A percentile compares a stretch with the other conserved stretches of the same genome.
These are phyloP conservation scores for Napeogenes sylphis DNA, from an alignment of 2,888 invertebrate species.

Conservation along the genomic window DNA sequence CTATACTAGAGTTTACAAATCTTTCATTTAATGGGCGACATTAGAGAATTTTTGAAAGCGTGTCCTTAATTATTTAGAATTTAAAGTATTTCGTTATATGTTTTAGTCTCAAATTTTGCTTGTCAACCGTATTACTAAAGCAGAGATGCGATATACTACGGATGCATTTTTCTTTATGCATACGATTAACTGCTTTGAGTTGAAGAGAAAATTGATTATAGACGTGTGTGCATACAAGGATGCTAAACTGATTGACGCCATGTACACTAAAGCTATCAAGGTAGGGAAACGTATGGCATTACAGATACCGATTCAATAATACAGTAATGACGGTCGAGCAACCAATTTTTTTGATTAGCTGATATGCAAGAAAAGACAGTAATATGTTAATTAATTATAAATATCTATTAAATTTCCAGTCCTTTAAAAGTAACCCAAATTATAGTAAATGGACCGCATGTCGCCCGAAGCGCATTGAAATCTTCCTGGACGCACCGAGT, in stretches of 20 bases:
- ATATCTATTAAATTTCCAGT: too few relatives aligned
- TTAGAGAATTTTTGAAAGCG: too few relatives aligned
- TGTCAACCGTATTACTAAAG: constrained; percentile 78
- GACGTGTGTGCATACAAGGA: constrained; percentile 91
- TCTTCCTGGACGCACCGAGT: constrained; percentile 30
- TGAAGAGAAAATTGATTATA: constrained; percentile 80
- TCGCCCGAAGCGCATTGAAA: constrained; percentile 26
- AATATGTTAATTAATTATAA: too few relatives aligned
- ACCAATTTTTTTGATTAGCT: too few relatives aligned
- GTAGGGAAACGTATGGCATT: constrained; percentile 51
- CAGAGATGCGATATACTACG: constrained; percentile 46
- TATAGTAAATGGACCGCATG: constrained; percentile 21
- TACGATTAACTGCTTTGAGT: constrained; percentile 90
- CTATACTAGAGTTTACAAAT: too few relatives aligned
- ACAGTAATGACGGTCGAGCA: too few relatives aligned
- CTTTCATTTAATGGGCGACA: too few relatives aligned
- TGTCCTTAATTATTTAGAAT: too few relatives aligned
- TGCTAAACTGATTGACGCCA: constrained; percentile 88
- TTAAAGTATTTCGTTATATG: too few relatives aligned
- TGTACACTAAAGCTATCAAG: constrained; percentile 88
- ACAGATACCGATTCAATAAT: too few relatives aligned
- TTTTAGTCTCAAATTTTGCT: constrained; percentile 80
- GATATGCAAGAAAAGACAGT: too few relatives aligned
- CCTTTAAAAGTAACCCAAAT: background rate
- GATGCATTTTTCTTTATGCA: constrained; percentile 84